These are phyloP conservation scores for Poeciliopsis occidentalis DNA, from an alignment of 2,113 vertebrate genomes.

Conservation along the genomic window DNA sequence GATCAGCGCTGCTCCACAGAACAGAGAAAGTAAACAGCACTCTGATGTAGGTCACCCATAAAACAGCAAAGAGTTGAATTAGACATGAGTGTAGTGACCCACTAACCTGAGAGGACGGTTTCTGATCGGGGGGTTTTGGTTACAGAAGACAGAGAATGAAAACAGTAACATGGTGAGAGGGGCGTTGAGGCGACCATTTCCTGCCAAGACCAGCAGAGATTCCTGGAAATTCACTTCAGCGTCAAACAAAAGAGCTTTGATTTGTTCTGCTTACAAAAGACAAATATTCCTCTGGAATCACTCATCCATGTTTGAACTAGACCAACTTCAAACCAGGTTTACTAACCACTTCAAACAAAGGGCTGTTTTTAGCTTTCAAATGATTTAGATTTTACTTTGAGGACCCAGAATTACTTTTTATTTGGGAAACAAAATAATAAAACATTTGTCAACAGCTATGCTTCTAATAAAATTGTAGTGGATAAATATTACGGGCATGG, in stretches of 20 bases:
- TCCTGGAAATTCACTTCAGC: background rate
- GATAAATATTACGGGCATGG: background rate
- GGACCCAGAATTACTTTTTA: background rate
- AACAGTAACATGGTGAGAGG: background rate
- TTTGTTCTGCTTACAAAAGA: background rate
- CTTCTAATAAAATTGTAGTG: background rate
- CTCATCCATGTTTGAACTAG: background rate
- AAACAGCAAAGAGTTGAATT: conserved; percentile 11
- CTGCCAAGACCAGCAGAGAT: background rate
- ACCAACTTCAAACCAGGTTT: background rate
- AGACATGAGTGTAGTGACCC: conserved; percentile 27
- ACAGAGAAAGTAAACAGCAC: background rate
- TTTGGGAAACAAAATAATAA: background rate
- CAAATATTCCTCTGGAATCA: background rate
- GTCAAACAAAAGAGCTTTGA: background rate
- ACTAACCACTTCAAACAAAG: background rate
- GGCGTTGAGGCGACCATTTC: background rate
- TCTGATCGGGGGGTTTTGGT: conserved; percentile 1
- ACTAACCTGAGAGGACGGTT: conserved; percentile 17
- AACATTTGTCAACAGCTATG: background rate
- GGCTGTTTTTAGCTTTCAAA: background rate
- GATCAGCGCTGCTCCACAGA: background rate
- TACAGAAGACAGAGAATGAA: conserved; percentile 1
- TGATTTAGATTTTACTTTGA: background rate
- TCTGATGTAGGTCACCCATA: conserved; percentile 46